A percentile compares a stretch with the other conserved stretches of the same genome.
These are phyloP conservation scores for Acanthochromis polyacanthus DNA, from an alignment of 2,113 vertebrate species.

Conservation along the genomic window DNA sequence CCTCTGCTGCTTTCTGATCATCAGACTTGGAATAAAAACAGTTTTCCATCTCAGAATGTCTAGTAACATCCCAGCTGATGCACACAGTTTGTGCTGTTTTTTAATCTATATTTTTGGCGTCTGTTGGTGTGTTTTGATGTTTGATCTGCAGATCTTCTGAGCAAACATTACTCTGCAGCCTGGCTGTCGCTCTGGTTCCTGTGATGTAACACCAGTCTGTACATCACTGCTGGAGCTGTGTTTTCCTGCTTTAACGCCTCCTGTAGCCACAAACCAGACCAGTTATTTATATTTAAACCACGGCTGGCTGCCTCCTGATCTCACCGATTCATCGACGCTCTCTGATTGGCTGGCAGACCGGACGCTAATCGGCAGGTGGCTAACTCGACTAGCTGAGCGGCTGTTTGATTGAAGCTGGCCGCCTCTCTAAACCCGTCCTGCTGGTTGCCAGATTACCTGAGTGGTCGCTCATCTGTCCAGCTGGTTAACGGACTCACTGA, in stretches of 20 bases:
- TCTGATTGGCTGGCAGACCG: slow-evolving; percentile 38
- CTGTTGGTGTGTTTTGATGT: slow-evolving; percentile 10
- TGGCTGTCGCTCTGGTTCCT: slow-evolving; percentile 21
- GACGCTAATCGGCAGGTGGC: slow-evolving; percentile 24
- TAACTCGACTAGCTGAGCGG: slow-evolving; percentile 25
- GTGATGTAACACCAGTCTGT: slow-evolving; percentile 7
- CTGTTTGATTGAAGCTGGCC: slow-evolving; percentile 26
- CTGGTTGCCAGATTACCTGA: slow-evolving; percentile 50
- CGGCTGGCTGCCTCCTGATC: slow-evolving; percentile 3
- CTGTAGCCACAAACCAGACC: not conserved
- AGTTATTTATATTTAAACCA: slow-evolving; percentile 19
- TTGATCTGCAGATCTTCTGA: slow-evolving; percentile 42
- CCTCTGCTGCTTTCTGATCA: no score
- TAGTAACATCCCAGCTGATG: no score
- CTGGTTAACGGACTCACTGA: slow-evolving; percentile 45
- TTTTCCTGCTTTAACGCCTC: not conserved
- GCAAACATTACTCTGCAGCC: slow-evolving; percentile 28
- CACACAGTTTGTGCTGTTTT: slow-evolving; percentile 10
- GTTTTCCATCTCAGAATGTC: no score
- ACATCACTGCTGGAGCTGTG: not conserved
- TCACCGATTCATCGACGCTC: slow-evolving; percentile 27
- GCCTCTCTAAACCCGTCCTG: slow-evolving; percentile 8
- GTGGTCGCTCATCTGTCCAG: slow-evolving; percentile 27
- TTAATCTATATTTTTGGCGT: slow-evolving; percentile 2
- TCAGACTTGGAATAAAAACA: no score